Percentiles rank a stretch among this genome's conserved stretches.
These are phyloP conservation scores for Nipponacmea schrenckii DNA, from an alignment of 2,888 invertebrate genomes.

Conservation along the genomic window DNA sequence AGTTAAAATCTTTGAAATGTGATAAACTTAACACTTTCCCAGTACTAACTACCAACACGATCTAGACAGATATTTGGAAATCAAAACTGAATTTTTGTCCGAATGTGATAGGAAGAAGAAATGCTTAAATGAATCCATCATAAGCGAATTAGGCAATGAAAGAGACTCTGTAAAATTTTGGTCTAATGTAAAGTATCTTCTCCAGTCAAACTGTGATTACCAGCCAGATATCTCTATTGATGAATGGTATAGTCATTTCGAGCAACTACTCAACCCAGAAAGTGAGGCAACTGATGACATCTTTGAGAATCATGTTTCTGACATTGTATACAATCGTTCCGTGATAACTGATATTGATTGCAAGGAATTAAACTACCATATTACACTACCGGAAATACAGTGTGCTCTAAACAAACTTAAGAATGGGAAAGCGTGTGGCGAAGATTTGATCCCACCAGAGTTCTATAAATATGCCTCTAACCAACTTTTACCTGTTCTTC, in stretches of 20 bases:
- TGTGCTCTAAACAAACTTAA: conserved; percentile 10
- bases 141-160: not conserved
- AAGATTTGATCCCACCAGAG: conserved; percentile 1
- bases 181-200: not conserved
- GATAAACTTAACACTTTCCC: too few relatives aligned
- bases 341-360: too few relatives aligned
- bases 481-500: conserved; percentile 13
- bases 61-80: too few relatives aligned
- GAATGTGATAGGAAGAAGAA: too few relatives aligned
- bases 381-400: conserved; percentile 12
- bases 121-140: too few relatives aligned
- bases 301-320: not conserved
- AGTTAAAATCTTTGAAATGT: too few relatives aligned
- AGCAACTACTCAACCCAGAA: not conserved
- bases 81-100: too few relatives aligned
- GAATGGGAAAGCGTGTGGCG: conserved; percentile 12
- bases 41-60: too few relatives aligned
- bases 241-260: not conserved
- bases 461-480: conserved; percentile 7
- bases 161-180: not conserved
- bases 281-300: too few relatives aligned
- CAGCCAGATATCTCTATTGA: not conserved
- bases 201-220: not conserved
- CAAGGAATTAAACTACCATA: conserved; percentile 11
- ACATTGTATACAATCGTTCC: too few relatives aligned